Conservation (phyloP, 2,113 vertebrate species). For the Callorhinus ursinus region DNA sequence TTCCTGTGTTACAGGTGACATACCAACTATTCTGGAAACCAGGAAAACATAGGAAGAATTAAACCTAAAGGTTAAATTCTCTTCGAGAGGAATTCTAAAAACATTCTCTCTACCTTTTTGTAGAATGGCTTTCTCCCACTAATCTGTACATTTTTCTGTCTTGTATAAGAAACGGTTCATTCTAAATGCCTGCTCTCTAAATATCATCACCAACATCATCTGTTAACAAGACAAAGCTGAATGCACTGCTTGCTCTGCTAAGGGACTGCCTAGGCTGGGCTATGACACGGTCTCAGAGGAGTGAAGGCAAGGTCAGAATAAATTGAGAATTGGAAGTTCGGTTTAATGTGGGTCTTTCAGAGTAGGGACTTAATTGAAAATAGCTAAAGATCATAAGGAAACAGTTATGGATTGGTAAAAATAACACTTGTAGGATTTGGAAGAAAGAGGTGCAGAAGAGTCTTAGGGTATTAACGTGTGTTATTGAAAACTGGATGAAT, state of each 20-base stretch:
- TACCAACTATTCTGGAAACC: background rate
- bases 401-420: background rate
- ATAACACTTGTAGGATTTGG: background rate
- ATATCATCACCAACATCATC: background rate
- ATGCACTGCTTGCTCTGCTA: rapidly evolving
- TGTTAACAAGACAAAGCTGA: background rate
- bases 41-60: background rate
- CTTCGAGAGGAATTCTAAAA: background rate
- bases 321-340: background rate
- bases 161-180: background rate
- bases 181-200: background rate
- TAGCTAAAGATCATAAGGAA: background rate
- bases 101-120: background rate
- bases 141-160: background rate
- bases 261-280: background rate
- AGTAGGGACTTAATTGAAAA: background rate
- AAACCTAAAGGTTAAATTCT: background rate
- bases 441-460: background rate
- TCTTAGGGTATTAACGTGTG: background rate
- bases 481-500: background rate
- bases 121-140: background rate
- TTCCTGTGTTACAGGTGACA: background rate
- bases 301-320: background rate
- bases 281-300: background rate
- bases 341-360: background rate